Base-by-base conservation (phyloP, 1,140 invertebrate genomes). In the Halictus rubicundus region DNA sequence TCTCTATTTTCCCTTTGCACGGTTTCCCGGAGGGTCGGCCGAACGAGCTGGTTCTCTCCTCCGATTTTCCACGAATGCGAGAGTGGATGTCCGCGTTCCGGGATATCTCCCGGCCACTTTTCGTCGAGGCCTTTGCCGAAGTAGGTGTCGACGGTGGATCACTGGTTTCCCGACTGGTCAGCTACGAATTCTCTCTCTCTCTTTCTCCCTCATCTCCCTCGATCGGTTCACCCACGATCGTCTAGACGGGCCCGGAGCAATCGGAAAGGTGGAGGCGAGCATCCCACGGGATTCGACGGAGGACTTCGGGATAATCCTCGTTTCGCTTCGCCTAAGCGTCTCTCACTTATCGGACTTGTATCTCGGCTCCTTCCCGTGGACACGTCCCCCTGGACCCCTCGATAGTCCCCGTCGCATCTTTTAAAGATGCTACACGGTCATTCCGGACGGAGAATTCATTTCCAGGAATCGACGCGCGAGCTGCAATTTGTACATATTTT, bases 301-400 rank as follows among this genome's bases (percentile, higher is more conserved):
- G 73, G 81, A 86, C 78, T 86, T 73, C 64, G 81, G 32, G 83
- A 88, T 89, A 89, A 89, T 88, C 87, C 82, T 81, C 86, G 80
- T 88, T 86, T 75, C 78, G 87, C 78, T 68, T 66, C 80, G 75
- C 72, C 70, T 87, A 85, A 87, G 81, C 86, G 75, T 76, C 79
- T 88, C 88, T 88, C 88, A 85, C 88, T 89, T 89, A 89, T 87
- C 88, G 85, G 70, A 78, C 87, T 86, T 80, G 88, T 88, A 89
- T 89, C 88, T 83, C 72, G 64, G 39, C 70, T 66, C 32, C 68
- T 74, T 68, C 16, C 42, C 42, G 42, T 46, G 42, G 42, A 46
- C 42, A 46, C 42, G 42, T 46, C 42, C 12, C 42, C 42, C 42
- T 12, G 42, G 42, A 12, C 42, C 42, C 42, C 42, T 14, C 42